Evolutionary conservation across 2,113 vertebrate genomes (phyloP), one percentile per base, ranked within the genome.

Genomic region (Tamias sibiricus): DNA sequence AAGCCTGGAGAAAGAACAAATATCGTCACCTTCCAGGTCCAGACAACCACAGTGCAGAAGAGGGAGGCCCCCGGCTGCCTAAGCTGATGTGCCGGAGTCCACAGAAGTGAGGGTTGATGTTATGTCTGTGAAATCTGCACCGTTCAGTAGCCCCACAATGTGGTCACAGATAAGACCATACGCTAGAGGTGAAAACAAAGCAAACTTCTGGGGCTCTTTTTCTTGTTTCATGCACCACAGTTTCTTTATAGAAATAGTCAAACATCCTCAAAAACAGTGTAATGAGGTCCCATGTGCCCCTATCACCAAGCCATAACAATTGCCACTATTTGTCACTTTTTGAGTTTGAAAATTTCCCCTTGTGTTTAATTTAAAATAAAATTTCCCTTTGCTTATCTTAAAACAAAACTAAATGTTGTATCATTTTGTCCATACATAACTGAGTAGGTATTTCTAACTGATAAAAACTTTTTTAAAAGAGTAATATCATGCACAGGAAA

Each of bases 1-100:
- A 99, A 64, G 99, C 99, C 99, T 99, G 98, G 1, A 0, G 9
- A 93, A 66, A 85, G 84, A 94, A 11, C 44, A 97, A n/a, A 84
- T 91, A 97, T 6, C 87, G 6, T 97, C 88, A 91, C 17, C 8
- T 26, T 71, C 83, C 9, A 11, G 0, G 1, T 1, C 62, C 49
- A 32, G 13, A 42, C 5, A 32, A 42, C 37, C 24, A 11, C 1
- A 4, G 82, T 40, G 30, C 47, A 9, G 64, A 9, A 1, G 8
- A 30, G 57, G 26, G 1, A 3, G 14, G n/a, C 11, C 44, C 17
- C 3, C 0, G 0, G 32, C 76, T 47, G 71, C 88, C 59, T 1
- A 74, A 54, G 83, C 32, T 49, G 57, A 35, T 1, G 35, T 28
- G 9, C 35, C 22, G 22, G 26, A n/a, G 82, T 22, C 49, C 52